These are phyloP conservation scores for Percopsis transmontana DNA, from an alignment of 2,113 vertebrate species.

Conservation along the genomic window DNA sequence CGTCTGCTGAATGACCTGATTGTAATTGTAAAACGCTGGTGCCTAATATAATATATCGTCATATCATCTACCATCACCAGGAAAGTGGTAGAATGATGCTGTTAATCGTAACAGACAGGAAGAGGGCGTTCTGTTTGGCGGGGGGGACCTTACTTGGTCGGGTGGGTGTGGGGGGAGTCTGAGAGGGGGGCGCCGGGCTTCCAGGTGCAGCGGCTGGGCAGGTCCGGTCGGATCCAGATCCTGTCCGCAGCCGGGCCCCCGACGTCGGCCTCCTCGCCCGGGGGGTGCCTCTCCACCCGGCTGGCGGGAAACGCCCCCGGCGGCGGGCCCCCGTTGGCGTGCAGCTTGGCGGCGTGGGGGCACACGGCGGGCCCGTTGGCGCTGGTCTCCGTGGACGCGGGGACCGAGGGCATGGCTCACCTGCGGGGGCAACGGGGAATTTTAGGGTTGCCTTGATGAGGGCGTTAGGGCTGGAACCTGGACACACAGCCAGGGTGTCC, in stretches of 20 bases:
- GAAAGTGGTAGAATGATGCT: too few relatives aligned
- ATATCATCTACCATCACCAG: too few relatives aligned
- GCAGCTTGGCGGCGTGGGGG: constrained; percentile 67
- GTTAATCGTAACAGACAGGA: too few relatives aligned
- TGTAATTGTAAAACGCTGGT: too few relatives aligned
- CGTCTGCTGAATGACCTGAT: too few relatives aligned
- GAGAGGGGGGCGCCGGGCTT: constrained; percentile 72
- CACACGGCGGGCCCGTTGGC: constrained; percentile 56
- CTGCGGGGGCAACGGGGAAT: constrained; percentile 13
- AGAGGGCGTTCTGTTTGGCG: too few relatives aligned
- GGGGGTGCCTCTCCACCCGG: constrained; percentile 22
- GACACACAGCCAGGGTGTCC: too few relatives aligned
- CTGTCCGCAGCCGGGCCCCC: constrained; percentile 56
- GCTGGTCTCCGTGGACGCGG: constrained; percentile 65
- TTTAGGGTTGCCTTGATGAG: too few relatives aligned
- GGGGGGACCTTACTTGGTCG: constrained; percentile 66
- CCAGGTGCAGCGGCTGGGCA: constrained; percentile 91
- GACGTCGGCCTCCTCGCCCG: neutral
- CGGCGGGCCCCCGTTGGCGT: constrained; percentile 21
- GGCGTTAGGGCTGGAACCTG: too few relatives aligned
- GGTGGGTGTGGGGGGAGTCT: constrained; percentile 83
- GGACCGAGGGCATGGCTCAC: constrained; percentile 77
- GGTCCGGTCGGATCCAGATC: constrained; percentile 89
- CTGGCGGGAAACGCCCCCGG: neutral
- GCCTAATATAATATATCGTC: too few relatives aligned